phyloP scores from a whole-genome alignment of 1,140 invertebrate genomes.

The Bombyx mori region DNA sequence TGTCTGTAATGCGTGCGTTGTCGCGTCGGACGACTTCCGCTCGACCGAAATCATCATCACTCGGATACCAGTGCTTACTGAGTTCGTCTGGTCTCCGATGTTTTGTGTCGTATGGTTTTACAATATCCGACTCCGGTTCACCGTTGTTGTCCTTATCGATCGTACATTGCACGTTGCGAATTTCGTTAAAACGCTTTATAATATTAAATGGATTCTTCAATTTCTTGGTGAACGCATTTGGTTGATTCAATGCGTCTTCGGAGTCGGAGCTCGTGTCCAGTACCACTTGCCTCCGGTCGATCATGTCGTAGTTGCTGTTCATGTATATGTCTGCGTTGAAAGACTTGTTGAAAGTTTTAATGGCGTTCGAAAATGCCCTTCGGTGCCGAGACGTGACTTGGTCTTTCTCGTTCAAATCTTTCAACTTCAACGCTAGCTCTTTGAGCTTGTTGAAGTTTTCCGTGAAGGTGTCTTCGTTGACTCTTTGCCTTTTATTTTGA shows the following conservation, averaged over 20 bases:
- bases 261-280: constrained; percentile 44
- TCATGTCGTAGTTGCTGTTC: constrained; percentile 32
- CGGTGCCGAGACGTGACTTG: constrained; percentile 33
- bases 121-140: not conserved
- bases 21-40: constrained; percentile 31
- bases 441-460: constrained; percentile 35
- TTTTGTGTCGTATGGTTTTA: not conserved
- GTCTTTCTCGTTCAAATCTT: constrained; percentile 28
- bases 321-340: constrained; percentile 49
- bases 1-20: constrained; percentile 17
- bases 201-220: constrained; percentile 54
- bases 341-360: constrained; percentile 48
- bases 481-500: constrained; percentile 25
- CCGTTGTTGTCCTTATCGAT: constrained; percentile 5
- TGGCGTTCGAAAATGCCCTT: constrained; percentile 39
- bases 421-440: constrained; percentile 29
- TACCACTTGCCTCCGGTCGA: constrained; percentile 33
- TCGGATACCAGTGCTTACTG: constrained; percentile 39
- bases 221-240: constrained; percentile 28
- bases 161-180: not conserved
- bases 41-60: constrained; percentile 42
- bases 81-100: constrained; percentile 11
- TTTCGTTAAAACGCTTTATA: constrained; percentile 21
- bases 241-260: constrained; percentile 26
- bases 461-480: constrained; percentile 20